phyloP scores from a whole-genome alignment of 2,113 vertebrate species.

The Cygnus buccinator region DNA sequence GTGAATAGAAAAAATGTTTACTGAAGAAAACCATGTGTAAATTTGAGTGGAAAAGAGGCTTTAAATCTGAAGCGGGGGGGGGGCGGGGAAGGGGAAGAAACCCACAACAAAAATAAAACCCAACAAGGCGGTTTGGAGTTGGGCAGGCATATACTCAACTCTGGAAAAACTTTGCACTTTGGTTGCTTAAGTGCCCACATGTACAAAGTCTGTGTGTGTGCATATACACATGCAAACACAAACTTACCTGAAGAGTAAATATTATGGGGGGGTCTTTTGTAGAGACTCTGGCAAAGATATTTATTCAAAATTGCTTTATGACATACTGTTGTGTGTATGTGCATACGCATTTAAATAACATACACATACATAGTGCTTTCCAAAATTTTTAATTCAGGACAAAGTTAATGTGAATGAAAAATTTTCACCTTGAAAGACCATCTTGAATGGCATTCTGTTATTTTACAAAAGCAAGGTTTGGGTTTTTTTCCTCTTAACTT shows the following conservation, averaged over 20 bases:
- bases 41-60: conserved; percentile 48
- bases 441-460: conserved; percentile 68
- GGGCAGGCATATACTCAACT: conserved; percentile 40
- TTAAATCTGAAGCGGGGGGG: conserved; percentile 23
- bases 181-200: conserved; percentile 78
- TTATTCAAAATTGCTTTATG: conserved; percentile 72
- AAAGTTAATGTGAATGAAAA: conserved; percentile 60
- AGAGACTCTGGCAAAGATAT: conserved; percentile 50
- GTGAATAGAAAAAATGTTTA: conserved; percentile 71
- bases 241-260: conserved; percentile 65
- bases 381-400: conserved; percentile 64
- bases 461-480: conserved; percentile 53
- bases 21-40: background rate
- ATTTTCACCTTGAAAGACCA: conserved; percentile 55
- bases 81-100: background rate
- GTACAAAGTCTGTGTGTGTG: conserved; percentile 72
- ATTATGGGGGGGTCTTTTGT: conserved; percentile 58
- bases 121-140: background rate
- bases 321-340: conserved; percentile 20
- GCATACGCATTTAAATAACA: background rate
- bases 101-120: background rate
- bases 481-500: background rate
- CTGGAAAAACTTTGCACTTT: conserved; percentile 72
- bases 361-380: conserved; percentile 34
- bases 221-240: conserved; percentile 54